Base-by-base conservation (phyloP, 2,113 vertebrate species). In the Hyla sarda region DNA sequence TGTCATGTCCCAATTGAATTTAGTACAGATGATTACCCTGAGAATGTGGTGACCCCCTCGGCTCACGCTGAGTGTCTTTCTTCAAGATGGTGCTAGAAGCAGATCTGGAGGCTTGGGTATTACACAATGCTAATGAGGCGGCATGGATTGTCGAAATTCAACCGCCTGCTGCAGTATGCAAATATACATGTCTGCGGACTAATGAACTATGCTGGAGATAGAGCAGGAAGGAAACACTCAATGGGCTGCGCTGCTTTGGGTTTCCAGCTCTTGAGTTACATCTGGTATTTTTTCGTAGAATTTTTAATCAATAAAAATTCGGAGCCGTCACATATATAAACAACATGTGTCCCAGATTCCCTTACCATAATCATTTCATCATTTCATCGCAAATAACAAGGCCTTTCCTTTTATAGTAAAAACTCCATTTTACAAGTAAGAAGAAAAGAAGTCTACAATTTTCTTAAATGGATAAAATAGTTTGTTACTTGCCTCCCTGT, bases 1-100 rank as follows among this genome's bases (percentile, higher is more conserved):
- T 90, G 90, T 89, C 90, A 91, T 93, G 90, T 91, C 91, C 91
- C 90, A 91, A 91, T 91, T 91, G 89, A 92, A 93, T 92, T 91
- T 91, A 91, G 89, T 93, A 89, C 90, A 91, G 92, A 90, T 93
- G 93, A 93, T 92, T 93, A 91, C 91, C 92, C 91, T 93, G 92
- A 92, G 92, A 93, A 93, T 89, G 91, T 89, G 88, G 87, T 93
- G 92, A 93, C 91, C 92, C 90, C 91, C 91, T 91, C 89, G 88
- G 88, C 92, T 93, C 92, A 91, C 91, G 90, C 90, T 91, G 92
- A 90, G 91, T 89, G 88, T 90, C 89, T 91, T 92, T 89, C 88
- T 90, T 83, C 37, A 76, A 87, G 87, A 91, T 91, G 91, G 91
- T 90, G 89, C 90, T 89, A 88, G 84, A 88, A 91, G 87, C 90